phyloP scores from a whole-genome alignment of 2,113 vertebrate genomes.

The Triplophysa tibetana region DNA sequence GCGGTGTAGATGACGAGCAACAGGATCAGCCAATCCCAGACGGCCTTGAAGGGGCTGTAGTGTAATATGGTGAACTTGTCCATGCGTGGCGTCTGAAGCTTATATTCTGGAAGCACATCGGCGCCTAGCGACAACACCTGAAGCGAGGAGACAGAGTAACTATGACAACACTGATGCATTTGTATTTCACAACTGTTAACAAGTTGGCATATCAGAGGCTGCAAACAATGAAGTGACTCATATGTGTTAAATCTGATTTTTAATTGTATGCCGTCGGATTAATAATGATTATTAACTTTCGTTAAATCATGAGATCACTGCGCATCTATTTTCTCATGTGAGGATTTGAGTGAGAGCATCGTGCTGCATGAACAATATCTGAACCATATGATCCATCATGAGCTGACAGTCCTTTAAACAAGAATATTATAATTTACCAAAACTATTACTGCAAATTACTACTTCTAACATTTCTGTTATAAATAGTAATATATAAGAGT shows the following conservation, averaged over 20 bases:
- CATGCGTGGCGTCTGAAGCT: conserved; percentile 93
- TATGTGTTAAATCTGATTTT: no score
- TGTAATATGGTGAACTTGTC: conserved; percentile 98
- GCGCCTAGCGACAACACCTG: conserved; percentile 96
- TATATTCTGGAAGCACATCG: conserved; percentile 96
- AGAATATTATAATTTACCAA: no score
- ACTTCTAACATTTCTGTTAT: no score
- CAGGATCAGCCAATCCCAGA: conserved; percentile 99
- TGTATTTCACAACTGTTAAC: neutral
- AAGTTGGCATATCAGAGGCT: neutral
- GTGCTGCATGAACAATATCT: no score
- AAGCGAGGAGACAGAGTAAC: neutral
- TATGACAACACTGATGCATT: neutral
- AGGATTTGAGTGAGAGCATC: no score
- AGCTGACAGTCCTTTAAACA: no score
- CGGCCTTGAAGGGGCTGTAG: conserved; percentile 98
- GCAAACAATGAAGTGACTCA: neutral
- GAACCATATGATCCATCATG: no score
- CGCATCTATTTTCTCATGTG: no score
- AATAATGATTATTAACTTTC: no score
- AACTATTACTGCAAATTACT: no score
- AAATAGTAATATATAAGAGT: no score
- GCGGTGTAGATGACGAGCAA: conserved; percentile 96
- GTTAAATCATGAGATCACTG: neutral
- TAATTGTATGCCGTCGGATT: neutral